Base-by-base conservation (phyloP, 2,797 vertebrate genomes). In the Coreius guichenoti region DNA sequence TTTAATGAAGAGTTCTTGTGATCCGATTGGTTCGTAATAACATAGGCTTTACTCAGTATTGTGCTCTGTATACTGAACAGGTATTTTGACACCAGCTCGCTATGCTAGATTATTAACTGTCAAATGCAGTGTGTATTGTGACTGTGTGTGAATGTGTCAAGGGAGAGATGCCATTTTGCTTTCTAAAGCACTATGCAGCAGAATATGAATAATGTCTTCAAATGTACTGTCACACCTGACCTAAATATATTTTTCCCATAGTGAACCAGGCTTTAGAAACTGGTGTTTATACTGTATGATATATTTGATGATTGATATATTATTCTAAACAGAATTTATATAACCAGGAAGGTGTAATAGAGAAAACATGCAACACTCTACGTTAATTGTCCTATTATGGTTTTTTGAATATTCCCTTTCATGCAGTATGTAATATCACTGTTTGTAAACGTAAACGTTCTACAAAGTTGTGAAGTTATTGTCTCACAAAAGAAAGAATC, bases 1-100 rank as follows among this genome's bases (percentile, higher is more conserved):
- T 95, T 95, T 96, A 96, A 96, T 97, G 94, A 96, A 96, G 95
- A 96, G 93, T 95, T 96, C 56, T 74, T 95, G 94, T 93, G 92
- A 91, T 95, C 93, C 92, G 91, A 94, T 95, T 95, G 93, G 93
- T 92, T 90, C 72, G 94, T 95, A 96, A 96, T 95, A 95, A 93
- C 91, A 92, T 89, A 89, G 86, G 90, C 89, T 93, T 93, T 95
- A 96, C 95, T 91, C 89, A 93, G 92, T 85, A 94, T 92, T 94
- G 93, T 91, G 93, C 86, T 91, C 93, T 94, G 95, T 92, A 90
- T 96, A 94, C 95, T 94, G 95, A 96, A 90, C 89, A 94, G 92
- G 87, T 68, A 58, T 86, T 11, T 16, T 89, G 90, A 89, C 81
- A 82, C 84, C 86, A 87, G 63, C 83, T 87, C 81, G 89, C 91